Conservation (phyloP, 1,140 invertebrate species). For the Lepidurus arcticus region DNA sequence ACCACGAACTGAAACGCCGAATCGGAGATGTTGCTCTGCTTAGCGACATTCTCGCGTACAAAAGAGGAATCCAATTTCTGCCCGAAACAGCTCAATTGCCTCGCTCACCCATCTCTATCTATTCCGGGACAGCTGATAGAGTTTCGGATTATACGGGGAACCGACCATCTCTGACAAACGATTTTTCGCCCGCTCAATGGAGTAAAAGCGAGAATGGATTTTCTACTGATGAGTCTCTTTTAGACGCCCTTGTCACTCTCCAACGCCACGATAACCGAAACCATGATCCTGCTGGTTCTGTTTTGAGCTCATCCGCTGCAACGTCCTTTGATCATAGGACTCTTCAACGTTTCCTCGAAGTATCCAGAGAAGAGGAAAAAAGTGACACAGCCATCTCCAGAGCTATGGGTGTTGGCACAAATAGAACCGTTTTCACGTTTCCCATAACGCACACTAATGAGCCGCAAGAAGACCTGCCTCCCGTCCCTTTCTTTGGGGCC, state of each 20-base stretch:
- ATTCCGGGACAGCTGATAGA: background rate
- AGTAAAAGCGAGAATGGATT: background rate
- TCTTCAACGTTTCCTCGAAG: background rate
- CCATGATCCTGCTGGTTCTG: background rate
- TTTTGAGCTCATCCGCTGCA: background rate
- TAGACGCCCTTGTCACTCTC: background rate
- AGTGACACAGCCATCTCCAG: background rate
- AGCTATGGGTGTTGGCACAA: background rate
- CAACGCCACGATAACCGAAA: background rate
- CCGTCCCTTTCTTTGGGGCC: background rate
- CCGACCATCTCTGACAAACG: background rate
- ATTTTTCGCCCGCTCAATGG: background rate
- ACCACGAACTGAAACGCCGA: background rate
- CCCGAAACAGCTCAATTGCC: background rate
- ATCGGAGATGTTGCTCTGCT: background rate
- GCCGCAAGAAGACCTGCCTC: background rate
- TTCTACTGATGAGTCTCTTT: background rate
- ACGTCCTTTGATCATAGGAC: background rate
- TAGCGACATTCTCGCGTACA: background rate
- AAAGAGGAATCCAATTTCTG: background rate
- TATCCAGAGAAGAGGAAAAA: background rate
- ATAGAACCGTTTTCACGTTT: background rate
- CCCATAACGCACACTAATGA: slow-evolving; percentile 9
- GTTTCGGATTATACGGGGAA: background rate
- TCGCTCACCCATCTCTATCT: background rate